phyloP scores from a whole-genome alignment of 2,888 invertebrate genomes.

The Eumacrocentrus americanus region DNA sequence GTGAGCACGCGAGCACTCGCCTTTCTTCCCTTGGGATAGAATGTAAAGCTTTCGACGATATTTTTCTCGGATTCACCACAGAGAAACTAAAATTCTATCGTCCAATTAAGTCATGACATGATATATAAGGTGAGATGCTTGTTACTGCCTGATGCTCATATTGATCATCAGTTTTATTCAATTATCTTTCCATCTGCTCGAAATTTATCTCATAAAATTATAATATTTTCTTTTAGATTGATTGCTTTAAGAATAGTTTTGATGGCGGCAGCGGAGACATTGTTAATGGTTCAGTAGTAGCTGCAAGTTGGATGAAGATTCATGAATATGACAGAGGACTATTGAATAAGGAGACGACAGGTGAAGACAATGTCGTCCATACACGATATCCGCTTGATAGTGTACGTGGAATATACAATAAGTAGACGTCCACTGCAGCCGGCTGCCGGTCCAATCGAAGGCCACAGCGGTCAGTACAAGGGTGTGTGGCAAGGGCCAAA shows the following conservation, averaged over 20 bases:
- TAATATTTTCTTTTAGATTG: too few relatives aligned
- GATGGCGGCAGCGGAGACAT: not conserved
- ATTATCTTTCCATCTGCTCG: too few relatives aligned
- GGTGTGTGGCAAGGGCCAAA: slow-evolving; percentile 29
- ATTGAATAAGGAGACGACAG: slow-evolving; percentile 17
- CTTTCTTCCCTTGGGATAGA: slow-evolving; percentile 7
- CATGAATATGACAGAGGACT: not conserved
- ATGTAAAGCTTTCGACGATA: slow-evolving; percentile 2
- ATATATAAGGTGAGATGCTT: too few relatives aligned
- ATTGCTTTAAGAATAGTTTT: too few relatives aligned
- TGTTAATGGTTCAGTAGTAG: too few relatives aligned
- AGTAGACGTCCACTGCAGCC: slow-evolving; percentile 26
- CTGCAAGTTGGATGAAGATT: too few relatives aligned
- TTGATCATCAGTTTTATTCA: too few relatives aligned
- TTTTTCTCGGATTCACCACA: slow-evolving; percentile 8
- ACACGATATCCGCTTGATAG: slow-evolving; percentile 19
- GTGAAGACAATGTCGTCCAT: slow-evolving; percentile 32
- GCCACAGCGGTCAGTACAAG: slow-evolving; percentile 23
- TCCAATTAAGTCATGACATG: too few relatives aligned
- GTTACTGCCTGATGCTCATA: too few relatives aligned
- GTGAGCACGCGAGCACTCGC: slow-evolving; percentile 30
- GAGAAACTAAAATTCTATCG: too few relatives aligned
- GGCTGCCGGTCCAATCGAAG: slow-evolving; percentile 26
- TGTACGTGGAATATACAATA: slow-evolving; percentile 43
- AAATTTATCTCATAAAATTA: too few relatives aligned